phyloP scores from a whole-genome alignment of 1,140 invertebrate species.

The Caenorhabditis latens region DNA sequence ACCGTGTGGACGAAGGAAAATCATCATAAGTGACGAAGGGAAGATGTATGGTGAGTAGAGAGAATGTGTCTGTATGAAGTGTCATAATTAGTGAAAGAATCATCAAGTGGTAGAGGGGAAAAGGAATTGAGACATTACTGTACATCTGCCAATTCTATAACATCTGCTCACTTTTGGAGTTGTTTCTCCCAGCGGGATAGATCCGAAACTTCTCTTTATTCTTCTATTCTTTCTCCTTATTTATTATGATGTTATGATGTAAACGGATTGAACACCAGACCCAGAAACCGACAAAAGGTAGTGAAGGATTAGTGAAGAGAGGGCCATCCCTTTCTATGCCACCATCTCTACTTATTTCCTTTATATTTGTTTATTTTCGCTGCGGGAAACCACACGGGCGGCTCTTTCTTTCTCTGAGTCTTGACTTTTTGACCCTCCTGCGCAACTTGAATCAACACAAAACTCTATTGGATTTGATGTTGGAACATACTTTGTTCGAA shows the following conservation, averaged over 20 bases:
- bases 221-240: not conserved
- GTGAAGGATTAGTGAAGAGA: conserved; percentile 21
- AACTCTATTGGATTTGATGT: not conserved
- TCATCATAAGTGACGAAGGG: conserved; percentile 98
- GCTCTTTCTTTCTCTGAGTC: conserved; percentile 44
- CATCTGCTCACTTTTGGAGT: not conserved
- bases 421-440: conserved; percentile 40
- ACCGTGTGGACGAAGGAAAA: conserved; percentile 97
- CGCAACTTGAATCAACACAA: conserved; percentile 41
- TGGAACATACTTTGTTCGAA: conserved; percentile 35
- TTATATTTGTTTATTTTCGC: conserved; percentile 51
- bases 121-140: not conserved
- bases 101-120: not conserved
- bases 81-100: conserved; percentile 52
- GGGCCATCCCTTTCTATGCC: conserved; percentile 11
- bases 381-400: conserved; percentile 49
- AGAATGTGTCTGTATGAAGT: not conserved
- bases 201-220: not conserved
- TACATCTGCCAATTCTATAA: not conserved
- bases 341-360: not conserved
- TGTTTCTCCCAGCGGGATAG: not conserved
- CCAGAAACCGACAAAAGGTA: conserved; percentile 45
- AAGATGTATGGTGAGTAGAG: conserved; percentile 99
- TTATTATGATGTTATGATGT: conserved; percentile 22
- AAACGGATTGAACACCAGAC: conserved; percentile 50